Percentiles rank a stretch among this genome's conserved stretches.
These are phyloP conservation scores for Zhengitettix transpicula DNA, from an alignment of 2,888 invertebrate genomes.

Conservation along the genomic window DNA sequence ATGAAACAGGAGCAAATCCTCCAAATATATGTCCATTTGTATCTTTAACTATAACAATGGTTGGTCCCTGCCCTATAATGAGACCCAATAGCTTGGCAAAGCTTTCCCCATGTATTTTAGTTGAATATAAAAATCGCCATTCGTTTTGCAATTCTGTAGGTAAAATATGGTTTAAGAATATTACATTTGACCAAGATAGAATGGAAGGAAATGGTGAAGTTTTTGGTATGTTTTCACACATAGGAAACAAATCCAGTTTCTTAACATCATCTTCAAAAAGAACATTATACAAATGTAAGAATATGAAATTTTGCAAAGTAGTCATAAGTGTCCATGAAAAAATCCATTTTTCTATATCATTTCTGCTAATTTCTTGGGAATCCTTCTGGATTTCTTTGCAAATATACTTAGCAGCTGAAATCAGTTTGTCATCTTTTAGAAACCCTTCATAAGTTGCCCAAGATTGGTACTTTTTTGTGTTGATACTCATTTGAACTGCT, in stretches of 20 bases:
- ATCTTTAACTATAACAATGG: slow-evolving; percentile 69
- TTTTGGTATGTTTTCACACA: slow-evolving; percentile 1
- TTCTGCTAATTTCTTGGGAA: not conserved
- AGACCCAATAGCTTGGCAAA: slow-evolving; percentile 69
- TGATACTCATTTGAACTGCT: not conserved
- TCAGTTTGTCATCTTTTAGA: not conserved
- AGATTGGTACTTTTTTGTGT: not conserved
- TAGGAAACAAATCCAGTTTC: slow-evolving; percentile 2
- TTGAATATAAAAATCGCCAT: slow-evolving; percentile 80
- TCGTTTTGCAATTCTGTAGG: slow-evolving; percentile 56
- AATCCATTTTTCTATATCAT: slow-evolving; percentile 3
- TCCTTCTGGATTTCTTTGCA: slow-evolving; percentile 1
- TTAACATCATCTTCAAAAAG: not conserved
- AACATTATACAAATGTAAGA: slow-evolving; percentile 3
- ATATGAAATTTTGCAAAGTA: slow-evolving; percentile 4
- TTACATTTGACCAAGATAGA: slow-evolving; percentile 55
- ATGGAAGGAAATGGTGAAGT: slow-evolving; percentile 9
- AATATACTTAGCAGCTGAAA: slow-evolving; percentile 1
- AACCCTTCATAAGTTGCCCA: slow-evolving; percentile 1
- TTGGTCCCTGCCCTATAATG: slow-evolving; percentile 64
- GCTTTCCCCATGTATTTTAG: slow-evolving; percentile 76
- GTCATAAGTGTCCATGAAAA: slow-evolving; percentile 2
- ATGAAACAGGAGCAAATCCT: slow-evolving; percentile 67
- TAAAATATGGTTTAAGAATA: slow-evolving; percentile 64
- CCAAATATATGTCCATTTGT: slow-evolving; percentile 73